These are phyloP conservation scores for Geophilus truncorum DNA, from an alignment of 2,888 invertebrate species.

Conservation along the genomic window DNA sequence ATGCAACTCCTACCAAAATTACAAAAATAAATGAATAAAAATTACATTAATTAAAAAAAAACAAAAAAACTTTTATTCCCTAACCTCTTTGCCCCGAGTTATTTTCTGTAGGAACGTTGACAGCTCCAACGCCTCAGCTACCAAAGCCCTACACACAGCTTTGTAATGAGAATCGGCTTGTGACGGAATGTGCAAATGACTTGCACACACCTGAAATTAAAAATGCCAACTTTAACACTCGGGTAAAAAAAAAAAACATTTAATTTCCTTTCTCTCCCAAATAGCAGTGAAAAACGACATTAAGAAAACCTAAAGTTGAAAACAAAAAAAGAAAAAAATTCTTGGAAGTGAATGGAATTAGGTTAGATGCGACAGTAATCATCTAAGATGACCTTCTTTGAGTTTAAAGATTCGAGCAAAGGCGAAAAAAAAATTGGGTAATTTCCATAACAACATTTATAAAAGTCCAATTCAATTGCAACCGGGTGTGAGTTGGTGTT, in stretches of 20 bases:
- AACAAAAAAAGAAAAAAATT: too few species aligned
- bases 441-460: too few species aligned
- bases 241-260: background rate
- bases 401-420: too few species aligned
- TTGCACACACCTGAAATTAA: conserved; percentile 33
- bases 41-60: background rate
- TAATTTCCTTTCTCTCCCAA: background rate
- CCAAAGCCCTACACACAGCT: conserved; percentile 86
- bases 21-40: background rate
- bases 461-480: too few species aligned
- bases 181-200: conserved; percentile 37
- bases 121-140: conserved; percentile 85
- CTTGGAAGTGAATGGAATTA: too few species aligned
- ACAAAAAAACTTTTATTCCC: conserved; percentile 18
- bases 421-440: too few species aligned
- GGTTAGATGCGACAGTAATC: too few species aligned
- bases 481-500: too few species aligned
- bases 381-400: too few species aligned
- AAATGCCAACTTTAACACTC: background rate
- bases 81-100: conserved; percentile 45
- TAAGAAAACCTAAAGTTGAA: too few species aligned
- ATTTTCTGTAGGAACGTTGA: conserved; percentile 85
- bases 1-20: conserved; percentile 55
- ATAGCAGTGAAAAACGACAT: too few species aligned
- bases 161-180: conserved; percentile 73